Evolutionary conservation across 2,113 vertebrate genomes (phyloP), one percentile per base, ranked within the genome.

Genomic region (Lophura nycthemera): DNA sequence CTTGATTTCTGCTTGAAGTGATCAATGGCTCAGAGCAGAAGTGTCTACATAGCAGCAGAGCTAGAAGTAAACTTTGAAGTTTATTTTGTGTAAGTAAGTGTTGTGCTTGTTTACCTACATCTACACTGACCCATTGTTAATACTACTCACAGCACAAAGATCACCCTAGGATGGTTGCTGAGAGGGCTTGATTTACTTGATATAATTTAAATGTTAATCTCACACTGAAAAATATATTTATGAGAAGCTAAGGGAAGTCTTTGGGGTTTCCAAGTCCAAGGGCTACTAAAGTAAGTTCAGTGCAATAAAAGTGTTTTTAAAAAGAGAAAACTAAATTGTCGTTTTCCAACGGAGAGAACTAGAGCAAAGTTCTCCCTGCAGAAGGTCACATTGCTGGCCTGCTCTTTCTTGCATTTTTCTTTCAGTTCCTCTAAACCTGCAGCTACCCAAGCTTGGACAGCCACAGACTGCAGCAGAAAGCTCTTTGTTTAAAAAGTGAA

Each of bases 1-100:
- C 0, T 0, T 27, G 19, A 42, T 8, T 70, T 25, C 43, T 16
- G 10, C 75, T 17, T n/a, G 36, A 48, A 42, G 61, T 1, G 17
- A 17, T 16, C 54, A 16, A 4, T 4, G 19, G 27, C 48, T 52
- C 54, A 12, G 4, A 75, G 61, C 29, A 82, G 27, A 59, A 85
- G 36, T 2, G 54, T 36, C 36, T 61, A n/a, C 57, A 6, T 1
- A 43, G 40, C 52, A 61, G 22, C 8, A 50, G 13, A 57, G 48
- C 24, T 40, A 45, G 24, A 66, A 48, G n/a, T 3, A 13, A 61
- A 25, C 27, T 67, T 14, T 19, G 10, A 78, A 57, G 47, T 29
- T 72, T 29, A 15, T 45, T 78, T 60, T 79, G 57, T 18, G 43
- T 22, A 76, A 63, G 43, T 22, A 76, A 63, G 20, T 8, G 4